Base-by-base conservation (phyloP, 2,797 vertebrate species). In the Tinamus major region DNA sequence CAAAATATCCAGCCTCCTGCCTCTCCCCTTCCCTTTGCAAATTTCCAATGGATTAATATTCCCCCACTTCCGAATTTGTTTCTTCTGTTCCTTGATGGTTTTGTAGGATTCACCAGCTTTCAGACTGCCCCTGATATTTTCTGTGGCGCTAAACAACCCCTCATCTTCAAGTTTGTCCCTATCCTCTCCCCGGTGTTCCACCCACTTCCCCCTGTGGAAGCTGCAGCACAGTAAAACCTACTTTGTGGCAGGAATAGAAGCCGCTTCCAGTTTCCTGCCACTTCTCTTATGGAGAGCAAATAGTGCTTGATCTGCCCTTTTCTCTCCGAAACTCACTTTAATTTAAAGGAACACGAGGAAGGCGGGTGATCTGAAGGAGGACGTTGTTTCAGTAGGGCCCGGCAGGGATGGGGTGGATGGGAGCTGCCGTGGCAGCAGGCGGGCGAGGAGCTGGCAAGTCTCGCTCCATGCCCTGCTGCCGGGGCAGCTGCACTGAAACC, bases 111-210 rank as follows among this genome's bases (percentile, higher is more conserved):
- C 16, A 19, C 81, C 59, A 85, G 13, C 15, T 75, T 90, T 81
- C 15, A 23, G 51, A 5, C 27, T 61, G 2, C 24, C 4, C 10
- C 31, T 77, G 17, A 4, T 74, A 5, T 76, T 65, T 62, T 42
- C 6, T 17, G n/a, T 14, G 13, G 4, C 20, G 84, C 42, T 65
- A 12, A 56, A n/a, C 81, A 87, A 8, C 0, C 19, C 24, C 18
- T 76, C 0, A 0, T 9, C 20, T 51, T 71, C 42, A 33, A 42
- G 2, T 63, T 69, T 76, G 5, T 55, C n/a, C 17, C 4, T 10
- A 13, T 20, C 3, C 10, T 49, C 51, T 63, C 56, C 23, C 21
- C 2, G 2, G 8, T 12, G 5, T 58, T 4, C 3, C 20, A 24
- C 8, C 5, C 27, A 23, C 23, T 62, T 39, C 31, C 11, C 62